A percentile compares a stretch with the other conserved stretches of the same genome.
These are phyloP conservation scores for Toxotes jaculatrix DNA, from an alignment of 2,113 vertebrate genomes.

Conservation along the genomic window DNA sequence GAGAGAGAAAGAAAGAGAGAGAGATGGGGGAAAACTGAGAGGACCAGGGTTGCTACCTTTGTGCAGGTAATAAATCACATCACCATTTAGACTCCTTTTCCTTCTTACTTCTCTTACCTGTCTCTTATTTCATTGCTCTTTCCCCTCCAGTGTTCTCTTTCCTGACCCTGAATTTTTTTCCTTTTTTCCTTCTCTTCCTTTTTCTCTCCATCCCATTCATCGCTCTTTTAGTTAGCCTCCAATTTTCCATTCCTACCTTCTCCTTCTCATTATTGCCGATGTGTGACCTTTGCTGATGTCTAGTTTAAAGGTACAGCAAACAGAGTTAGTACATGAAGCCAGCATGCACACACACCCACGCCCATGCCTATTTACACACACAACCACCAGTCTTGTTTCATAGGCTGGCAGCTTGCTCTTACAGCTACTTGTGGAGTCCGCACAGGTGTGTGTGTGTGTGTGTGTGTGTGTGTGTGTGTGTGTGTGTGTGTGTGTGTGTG, in stretches of 20 bases:
- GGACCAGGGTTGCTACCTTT: constrained; percentile 4
- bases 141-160: constrained; percentile 2
- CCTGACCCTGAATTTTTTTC: constrained; percentile 24
- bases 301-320: constrained; percentile 16
- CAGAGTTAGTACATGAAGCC: constrained; percentile 1
- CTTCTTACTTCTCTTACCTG: constrained; percentile 10
- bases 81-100: constrained; percentile 24
- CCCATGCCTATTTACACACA: not conserved
- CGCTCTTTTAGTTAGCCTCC: not conserved
- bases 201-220: not conserved
- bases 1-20: not conserved
- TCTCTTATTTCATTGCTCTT: constrained; percentile 38
- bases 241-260: constrained; percentile 2
- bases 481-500: not conserved
- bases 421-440: not conserved
- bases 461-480: not conserved
- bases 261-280: constrained; percentile 28
- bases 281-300: constrained; percentile 46
- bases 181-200: not conserved
- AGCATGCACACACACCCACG: not conserved
- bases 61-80: constrained; percentile 55
- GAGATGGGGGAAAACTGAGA: not conserved
- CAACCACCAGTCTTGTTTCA: not conserved
- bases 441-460: not conserved
- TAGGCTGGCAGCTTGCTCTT: not conserved